A percentile compares a stretch with the other conserved stretches of the same genome.
Conservation (phyloP, 2,888 invertebrate species). For the Epinotia brunnichana region DNA sequence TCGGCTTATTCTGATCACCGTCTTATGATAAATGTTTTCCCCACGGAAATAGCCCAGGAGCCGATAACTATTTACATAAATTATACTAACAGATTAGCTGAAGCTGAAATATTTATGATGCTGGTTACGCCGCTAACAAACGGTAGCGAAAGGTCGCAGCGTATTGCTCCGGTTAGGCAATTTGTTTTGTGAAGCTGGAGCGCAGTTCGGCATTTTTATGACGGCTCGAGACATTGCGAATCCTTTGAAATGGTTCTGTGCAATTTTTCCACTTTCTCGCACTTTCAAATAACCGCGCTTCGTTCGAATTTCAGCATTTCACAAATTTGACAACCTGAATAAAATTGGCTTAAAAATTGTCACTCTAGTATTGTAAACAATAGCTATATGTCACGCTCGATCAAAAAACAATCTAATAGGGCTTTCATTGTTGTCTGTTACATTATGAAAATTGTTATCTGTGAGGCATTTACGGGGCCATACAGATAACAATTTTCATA, state of each 20-base stretch:
- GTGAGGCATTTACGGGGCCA: no score
- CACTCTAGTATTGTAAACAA: no score
- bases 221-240: neutral
- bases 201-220: neutral
- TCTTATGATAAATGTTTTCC: slow-evolving; percentile 70
- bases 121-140: slow-evolving; percentile 37
- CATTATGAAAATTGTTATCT: no score
- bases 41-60: slow-evolving; percentile 66
- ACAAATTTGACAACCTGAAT: no score
- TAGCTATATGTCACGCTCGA: no score
- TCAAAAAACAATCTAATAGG: no score
- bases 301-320: no score
- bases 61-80: slow-evolving; percentile 70
- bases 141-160: slow-evolving; percentile 39
- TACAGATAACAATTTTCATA: no score
- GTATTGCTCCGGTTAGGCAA: slow-evolving; percentile 16
- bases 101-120: slow-evolving; percentile 44
- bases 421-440: no score
- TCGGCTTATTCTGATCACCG: slow-evolving; percentile 67
- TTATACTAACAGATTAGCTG: slow-evolving; percentile 74
- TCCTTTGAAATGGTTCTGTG: neutral
- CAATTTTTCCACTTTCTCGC: no score
- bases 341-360: no score
- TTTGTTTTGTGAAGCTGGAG: slow-evolving; percentile 22
- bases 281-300: no score